Evolutionary conservation across 2,888 invertebrate species (phyloP).

Genomic region (Callyntrura guangdongensis): DNA sequence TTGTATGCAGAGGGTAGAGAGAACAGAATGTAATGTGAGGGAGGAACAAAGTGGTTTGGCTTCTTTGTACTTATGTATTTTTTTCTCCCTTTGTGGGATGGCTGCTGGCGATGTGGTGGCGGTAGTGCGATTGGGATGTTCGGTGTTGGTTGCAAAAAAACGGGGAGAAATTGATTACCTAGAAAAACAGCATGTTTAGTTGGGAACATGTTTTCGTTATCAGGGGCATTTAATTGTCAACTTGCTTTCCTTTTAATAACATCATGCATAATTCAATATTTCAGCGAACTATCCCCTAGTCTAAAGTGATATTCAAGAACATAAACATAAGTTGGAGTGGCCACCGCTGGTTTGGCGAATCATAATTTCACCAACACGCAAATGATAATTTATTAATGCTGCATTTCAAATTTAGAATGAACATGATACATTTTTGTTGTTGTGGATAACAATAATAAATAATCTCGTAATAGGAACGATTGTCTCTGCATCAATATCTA

Average conservation of each 20-base stretch:
- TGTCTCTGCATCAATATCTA: too few relatives aligned
- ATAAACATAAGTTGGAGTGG: not conserved
- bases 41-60: constrained; percentile 50
- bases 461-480: too few relatives aligned
- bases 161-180: constrained; percentile 25
- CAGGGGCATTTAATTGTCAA: not conserved
- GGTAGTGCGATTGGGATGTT: not conserved
- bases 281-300: not conserved
- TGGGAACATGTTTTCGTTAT: not conserved
- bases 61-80: constrained; percentile 40
- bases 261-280: constrained; percentile 41
- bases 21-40: not conserved
- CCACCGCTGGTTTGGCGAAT: too few relatives aligned
- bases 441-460: too few relatives aligned
- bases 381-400: too few relatives aligned
- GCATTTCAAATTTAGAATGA: too few relatives aligned
- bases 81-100: constrained; percentile 14
- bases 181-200: not conserved
- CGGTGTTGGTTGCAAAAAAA: not conserved
- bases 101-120: not conserved
- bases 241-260: constrained; percentile 64
- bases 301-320: not conserved
- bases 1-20: too few relatives aligned
- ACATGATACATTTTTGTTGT: too few relatives aligned
- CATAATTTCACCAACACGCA: too few relatives aligned